Conservation (phyloP, 2,113 vertebrate species). For the Zingel zingel region DNA sequence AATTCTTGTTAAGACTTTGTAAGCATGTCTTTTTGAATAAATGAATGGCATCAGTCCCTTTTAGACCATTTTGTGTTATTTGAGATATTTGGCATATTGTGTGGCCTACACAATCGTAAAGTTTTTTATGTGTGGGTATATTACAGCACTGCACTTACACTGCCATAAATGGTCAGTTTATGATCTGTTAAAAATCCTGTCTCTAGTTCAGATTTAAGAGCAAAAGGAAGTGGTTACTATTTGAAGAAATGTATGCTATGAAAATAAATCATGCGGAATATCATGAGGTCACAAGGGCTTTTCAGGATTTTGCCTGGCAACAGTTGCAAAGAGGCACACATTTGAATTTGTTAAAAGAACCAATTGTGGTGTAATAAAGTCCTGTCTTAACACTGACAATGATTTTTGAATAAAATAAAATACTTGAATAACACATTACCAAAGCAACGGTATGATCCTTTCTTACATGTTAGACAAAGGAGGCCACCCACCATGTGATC, state of each 20-base stretch:
- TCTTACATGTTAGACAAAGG: neutral
- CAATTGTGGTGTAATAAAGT: neutral
- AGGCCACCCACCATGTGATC: neutral
- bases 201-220: neutral
- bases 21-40: neutral
- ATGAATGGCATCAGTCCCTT: neutral
- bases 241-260: neutral
- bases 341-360: neutral
- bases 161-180: neutral
- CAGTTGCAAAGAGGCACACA: neutral
- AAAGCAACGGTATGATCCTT: neutral
- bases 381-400: neutral
- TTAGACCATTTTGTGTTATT: neutral
- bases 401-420: constrained; percentile 12
- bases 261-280: constrained; percentile 12
- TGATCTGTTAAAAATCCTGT: neutral
- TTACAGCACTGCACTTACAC: neutral
- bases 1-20: neutral
- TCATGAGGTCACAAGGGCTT: neutral
- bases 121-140: constrained; percentile 5
- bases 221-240: neutral
- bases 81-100: neutral
- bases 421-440: neutral
- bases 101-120: neutral
- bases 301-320: constrained; percentile 9